Conservation (phyloP, 2,888 invertebrate genomes). For the Lasioglossum lativentre region DNA sequence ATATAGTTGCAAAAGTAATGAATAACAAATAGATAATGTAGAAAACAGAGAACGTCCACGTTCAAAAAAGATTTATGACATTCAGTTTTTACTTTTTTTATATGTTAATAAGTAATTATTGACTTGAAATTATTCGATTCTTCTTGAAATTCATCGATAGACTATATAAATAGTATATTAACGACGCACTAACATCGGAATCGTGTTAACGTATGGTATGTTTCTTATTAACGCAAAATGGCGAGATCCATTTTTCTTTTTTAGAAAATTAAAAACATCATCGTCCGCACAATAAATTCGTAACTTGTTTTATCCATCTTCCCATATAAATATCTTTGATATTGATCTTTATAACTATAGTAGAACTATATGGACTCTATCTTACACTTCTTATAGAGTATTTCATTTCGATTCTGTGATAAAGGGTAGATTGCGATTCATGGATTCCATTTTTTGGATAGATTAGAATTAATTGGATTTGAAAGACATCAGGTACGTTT, state of each 20-base stretch:
- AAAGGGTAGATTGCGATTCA: conserved; percentile 26
- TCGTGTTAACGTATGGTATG: not conserved
- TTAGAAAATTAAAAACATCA: conserved; percentile 15
- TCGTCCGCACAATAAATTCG: conserved; percentile 31
- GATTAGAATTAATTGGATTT: conserved; percentile 64
- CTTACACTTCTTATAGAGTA: conserved; percentile 42
- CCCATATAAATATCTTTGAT: conserved; percentile 37
- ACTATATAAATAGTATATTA: not conserved
- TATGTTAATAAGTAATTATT: conserved; percentile 39
- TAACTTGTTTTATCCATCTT: conserved; percentile 12
- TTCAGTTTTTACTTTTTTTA: not conserved
- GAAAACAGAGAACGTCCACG: conserved; percentile 26
- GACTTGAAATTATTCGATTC: conserved; percentile 43
- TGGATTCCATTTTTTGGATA: conserved; percentile 17
- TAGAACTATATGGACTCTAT: conserved; percentile 49
- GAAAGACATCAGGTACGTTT: conserved; percentile 75
- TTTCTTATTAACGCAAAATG: conserved; percentile 24
- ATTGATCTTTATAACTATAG: conserved; percentile 37
- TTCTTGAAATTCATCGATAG: conserved; percentile 25
- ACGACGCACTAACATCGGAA: conserved; percentile 1
- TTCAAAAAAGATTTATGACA: conserved; percentile 36
- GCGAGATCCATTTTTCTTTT: conserved; percentile 6
- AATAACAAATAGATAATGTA: conserved; percentile 25
- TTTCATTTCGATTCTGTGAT: conserved; percentile 44
- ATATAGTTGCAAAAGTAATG: conserved; percentile 27